Base-by-base conservation (phyloP, 2,888 invertebrate genomes). In the Napeogenes inachia region DNA sequence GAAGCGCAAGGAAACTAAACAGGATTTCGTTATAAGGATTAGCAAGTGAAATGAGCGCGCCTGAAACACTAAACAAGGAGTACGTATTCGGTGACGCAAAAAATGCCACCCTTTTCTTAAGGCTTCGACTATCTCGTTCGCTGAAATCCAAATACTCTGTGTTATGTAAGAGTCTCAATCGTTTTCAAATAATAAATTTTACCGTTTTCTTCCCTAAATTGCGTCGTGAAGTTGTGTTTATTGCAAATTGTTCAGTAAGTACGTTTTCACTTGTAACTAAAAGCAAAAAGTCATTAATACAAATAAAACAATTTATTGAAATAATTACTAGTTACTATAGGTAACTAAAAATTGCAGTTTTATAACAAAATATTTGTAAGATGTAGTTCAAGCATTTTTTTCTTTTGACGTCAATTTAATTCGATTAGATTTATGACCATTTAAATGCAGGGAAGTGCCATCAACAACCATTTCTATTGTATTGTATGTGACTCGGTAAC, bases 31-130 rank as follows among this genome's bases (percentile, higher is more conserved):
- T 63, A 68, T 68, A 69, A 66, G 70, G 66, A 71, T 72, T 72
- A 72, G 71, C 69, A 69, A 70, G 71, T 70, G 60, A 71, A 70
- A 70, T 71, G 69, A 67, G 67, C 66, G 59, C 64, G 64, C 69
- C 69, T 68, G 65, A 69, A 67, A 68, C 67, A 65, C 67, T 56
- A 58, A 59, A 47, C 46, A 55, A 54, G 56, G 46, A 64, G 58
- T 61, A 55, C 58, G 61, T 56, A 56, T 62, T 60, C 60, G 59
- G 63, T 54, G 67, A 60, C 61, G 61, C 50, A 67, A 64, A 66
- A 65, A 68, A 59, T 46, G 54, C 45, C 58, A 60, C 59, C 56
- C 65, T 65, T 45, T 50, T 59, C 57, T 62, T 60, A 61, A 65
- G 64, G 59, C 64, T 62, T 54, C 58, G 63, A 64, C 63, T 65